Conservation (phyloP, 2,797 vertebrate genomes). For the Toxotes lorentzi region DNA sequence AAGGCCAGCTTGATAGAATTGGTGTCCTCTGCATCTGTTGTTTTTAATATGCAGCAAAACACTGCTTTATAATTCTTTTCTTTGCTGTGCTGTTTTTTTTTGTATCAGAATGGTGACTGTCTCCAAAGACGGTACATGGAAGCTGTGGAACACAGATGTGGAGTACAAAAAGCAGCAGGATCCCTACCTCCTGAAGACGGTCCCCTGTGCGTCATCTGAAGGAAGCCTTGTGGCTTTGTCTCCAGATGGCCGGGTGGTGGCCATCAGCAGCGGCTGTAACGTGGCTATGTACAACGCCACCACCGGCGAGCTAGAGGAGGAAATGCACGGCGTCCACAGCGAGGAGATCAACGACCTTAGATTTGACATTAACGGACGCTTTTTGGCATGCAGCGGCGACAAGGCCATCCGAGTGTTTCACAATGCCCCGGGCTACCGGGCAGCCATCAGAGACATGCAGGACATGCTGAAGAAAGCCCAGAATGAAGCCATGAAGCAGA, state of each 20-base stretch:
- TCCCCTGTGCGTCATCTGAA: constrained; percentile 81
- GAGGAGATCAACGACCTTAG: constrained; percentile 85
- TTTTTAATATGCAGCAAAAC: background rate
- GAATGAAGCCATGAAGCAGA: constrained; percentile 89
- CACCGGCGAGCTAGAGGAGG: constrained; percentile 89
- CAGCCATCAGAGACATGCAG: constrained; percentile 90
- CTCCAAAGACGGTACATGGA: constrained; percentile 97
- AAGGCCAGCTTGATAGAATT: background rate
- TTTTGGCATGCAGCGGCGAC: constrained; percentile 91
- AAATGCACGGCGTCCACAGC: constrained; percentile 85
- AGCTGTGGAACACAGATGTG: constrained; percentile 95
- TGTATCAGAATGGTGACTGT: constrained; percentile 92
- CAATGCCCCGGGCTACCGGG: constrained; percentile 91
- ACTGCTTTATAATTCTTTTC: background rate
- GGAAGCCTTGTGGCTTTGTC: constrained; percentile 89
- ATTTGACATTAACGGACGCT: constrained; percentile 91
- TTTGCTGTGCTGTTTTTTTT: background rate
- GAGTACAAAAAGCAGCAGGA: constrained; percentile 98
- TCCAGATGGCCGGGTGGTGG: constrained; percentile 89
- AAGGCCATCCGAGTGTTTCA: constrained; percentile 91
- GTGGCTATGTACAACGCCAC: constrained; percentile 87
- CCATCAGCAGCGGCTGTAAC: constrained; percentile 85
- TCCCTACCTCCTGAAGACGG: constrained; percentile 91
- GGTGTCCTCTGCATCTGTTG: background rate
- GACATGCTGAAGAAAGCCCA: constrained; percentile 88